Evolutionary conservation across 2,888 invertebrate genomes (phyloP).

Genomic region (Emmelina monodactyla): DNA sequence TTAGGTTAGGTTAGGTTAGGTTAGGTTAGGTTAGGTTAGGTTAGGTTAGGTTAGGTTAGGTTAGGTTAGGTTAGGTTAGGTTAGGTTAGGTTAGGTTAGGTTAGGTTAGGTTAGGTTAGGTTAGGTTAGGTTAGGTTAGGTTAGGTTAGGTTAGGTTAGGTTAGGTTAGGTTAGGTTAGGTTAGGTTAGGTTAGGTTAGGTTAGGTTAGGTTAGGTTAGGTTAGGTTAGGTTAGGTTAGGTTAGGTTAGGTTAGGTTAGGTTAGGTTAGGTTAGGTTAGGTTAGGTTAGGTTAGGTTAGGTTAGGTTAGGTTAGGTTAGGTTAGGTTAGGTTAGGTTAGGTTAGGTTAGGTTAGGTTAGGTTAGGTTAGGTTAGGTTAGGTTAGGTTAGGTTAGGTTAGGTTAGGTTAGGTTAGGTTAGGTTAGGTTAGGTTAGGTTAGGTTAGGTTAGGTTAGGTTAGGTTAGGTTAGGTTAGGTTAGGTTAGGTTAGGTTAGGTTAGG

Average conservation of each 20-base stretch:
- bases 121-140: conserved; percentile 15
- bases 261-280: conserved; percentile 18
- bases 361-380: conserved; percentile 19
- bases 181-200: conserved; percentile 9
- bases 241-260: conserved; percentile 15
- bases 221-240: conserved; percentile 12
- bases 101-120: conserved; percentile 12
- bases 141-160: conserved; percentile 17
- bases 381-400: conserved; percentile 18
- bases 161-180: conserved; percentile 14
- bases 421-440: conserved; percentile 14
- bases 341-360: conserved; percentile 13
- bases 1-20: conserved; percentile 11
- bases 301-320: conserved; percentile 13
- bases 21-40: conserved; percentile 13
- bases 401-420: conserved; percentile 11
- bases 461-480: conserved; percentile 15
- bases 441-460: conserved; percentile 15
- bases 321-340: conserved; percentile 13
- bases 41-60: conserved; percentile 13
- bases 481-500: conserved; percentile 15
- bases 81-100: conserved; percentile 8
- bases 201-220: conserved; percentile 13
- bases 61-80: conserved; percentile 12
- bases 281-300: conserved; percentile 16